A percentile compares a stretch with the other conserved stretches of the same genome.
Evolutionary conservation across 2,113 vertebrate species (phyloP).

Genomic region (Tupaia tana): DNA sequence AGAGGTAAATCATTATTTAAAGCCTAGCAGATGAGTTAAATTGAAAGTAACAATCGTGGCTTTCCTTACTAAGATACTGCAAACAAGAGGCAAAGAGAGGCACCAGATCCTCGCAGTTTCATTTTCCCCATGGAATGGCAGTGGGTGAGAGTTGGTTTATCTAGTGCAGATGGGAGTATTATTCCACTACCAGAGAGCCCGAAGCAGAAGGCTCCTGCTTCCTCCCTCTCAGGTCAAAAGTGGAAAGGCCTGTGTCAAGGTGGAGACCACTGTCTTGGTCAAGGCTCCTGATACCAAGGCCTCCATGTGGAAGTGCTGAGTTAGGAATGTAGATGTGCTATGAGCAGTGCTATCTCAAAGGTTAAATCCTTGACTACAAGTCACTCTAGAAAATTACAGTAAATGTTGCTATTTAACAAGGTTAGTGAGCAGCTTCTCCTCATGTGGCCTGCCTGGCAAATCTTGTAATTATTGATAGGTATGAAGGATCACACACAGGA

Average conservation of each 20-base stretch:
- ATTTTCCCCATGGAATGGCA: background rate
- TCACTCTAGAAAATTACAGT: background rate
- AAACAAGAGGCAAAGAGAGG: background rate
- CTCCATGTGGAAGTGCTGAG: background rate
- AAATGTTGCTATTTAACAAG: background rate
- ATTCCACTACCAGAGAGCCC: background rate
- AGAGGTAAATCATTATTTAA: too few relatives aligned
- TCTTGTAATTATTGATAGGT: background rate
- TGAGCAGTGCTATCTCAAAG: background rate
- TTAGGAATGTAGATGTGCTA: background rate
- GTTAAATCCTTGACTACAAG: background rate
- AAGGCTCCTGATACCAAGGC: background rate
- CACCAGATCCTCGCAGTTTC: background rate
- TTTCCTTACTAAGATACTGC: background rate
- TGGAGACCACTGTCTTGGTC: background rate
- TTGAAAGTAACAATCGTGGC: background rate
- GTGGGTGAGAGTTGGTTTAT: background rate
- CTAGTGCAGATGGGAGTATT: background rate
- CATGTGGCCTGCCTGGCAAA: background rate
- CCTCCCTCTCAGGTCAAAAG: too few relatives aligned
- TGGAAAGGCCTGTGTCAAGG: background rate
- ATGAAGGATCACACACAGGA: background rate
- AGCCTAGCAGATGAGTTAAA: background rate
- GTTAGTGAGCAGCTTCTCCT: background rate
- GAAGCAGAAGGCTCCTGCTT: background rate